Base-by-base conservation (phyloP, 53 echinoderm and acorn worm genomes). In the Astropecten irregularis region DNA sequence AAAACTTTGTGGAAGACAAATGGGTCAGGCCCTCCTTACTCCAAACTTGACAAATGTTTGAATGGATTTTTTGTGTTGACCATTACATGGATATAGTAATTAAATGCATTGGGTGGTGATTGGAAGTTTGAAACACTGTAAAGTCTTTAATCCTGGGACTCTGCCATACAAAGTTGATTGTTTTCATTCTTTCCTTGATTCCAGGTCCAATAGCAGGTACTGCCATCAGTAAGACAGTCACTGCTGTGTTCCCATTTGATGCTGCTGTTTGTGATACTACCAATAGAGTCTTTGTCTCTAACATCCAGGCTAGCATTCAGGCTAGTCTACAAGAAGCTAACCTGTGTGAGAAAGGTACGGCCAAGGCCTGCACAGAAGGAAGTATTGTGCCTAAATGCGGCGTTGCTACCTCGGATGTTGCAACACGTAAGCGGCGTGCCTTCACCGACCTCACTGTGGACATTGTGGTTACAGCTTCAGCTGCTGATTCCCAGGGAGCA, bases 371-470 rank as follows among this genome's bases (percentile, higher is more conserved):
- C 30, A 42, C 35, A 40, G 56, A 30, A 6, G 68, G 71, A 26
- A 88, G 71, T 28, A 66, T 88, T 25, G 39, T 44, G 9, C 71
- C 88, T 34, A 76, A 61, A 35, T 73, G 82, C 33, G 85, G 65
- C 4, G 83, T 62, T 49, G 79, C 61, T 18, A 66, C 35, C 48
- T 60, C 27, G 7, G 34, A 10, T 21, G 27, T 7, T 15, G n/a
- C 39, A 16, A 40, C 33, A 6, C 79, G 79, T 13, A 56, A 59
- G 16, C 67, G 79, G 2, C 76, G 68, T 26, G 77, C 79, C 27
- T 77, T 87, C 51, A 87, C 87, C 22, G 87, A 87, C 48, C 66
- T 88, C 34, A 82, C 88, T n/a, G 88, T 91, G 38, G 88, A 79
- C 42, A 91, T 91, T 51, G 81, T 63, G 48, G 82, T 91, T 72